phyloP scores from a whole-genome alignment of 2,113 vertebrate genomes.

The Helogale parvula region DNA sequence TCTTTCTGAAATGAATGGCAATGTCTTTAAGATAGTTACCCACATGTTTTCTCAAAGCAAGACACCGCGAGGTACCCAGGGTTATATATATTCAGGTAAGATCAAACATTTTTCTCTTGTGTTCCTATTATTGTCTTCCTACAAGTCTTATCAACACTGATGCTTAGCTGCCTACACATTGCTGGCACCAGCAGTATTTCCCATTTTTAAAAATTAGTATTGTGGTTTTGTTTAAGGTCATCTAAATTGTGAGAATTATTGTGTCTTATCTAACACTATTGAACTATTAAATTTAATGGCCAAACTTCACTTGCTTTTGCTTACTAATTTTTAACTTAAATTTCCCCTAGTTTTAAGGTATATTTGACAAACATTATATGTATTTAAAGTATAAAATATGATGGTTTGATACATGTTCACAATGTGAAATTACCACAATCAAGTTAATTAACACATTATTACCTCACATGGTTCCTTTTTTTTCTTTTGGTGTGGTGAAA shows the following conservation, averaged over 20 bases:
- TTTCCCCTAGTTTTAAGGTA: neutral
- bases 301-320: neutral
- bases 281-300: neutral
- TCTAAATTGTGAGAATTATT: neutral
- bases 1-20: neutral
- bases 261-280: neutral
- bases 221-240: conserved; percentile 4
- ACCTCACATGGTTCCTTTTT: neutral
- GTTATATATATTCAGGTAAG: neutral
- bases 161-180: neutral
- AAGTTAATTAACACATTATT: neutral
- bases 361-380: neutral
- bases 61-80: neutral
- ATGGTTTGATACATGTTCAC: neutral
- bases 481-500: neutral
- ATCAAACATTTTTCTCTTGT: neutral
- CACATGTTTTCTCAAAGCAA: neutral
- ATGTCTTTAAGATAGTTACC: neutral
- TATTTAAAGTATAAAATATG: neutral
- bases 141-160: neutral
- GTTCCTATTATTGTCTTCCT: neutral
- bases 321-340: neutral
- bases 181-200: neutral
- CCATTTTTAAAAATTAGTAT: neutral
- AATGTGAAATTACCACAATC: neutral